These are phyloP conservation scores for Apis laboriosa DNA, from an alignment of 1,140 invertebrate species.

Conservation along the genomic window DNA sequence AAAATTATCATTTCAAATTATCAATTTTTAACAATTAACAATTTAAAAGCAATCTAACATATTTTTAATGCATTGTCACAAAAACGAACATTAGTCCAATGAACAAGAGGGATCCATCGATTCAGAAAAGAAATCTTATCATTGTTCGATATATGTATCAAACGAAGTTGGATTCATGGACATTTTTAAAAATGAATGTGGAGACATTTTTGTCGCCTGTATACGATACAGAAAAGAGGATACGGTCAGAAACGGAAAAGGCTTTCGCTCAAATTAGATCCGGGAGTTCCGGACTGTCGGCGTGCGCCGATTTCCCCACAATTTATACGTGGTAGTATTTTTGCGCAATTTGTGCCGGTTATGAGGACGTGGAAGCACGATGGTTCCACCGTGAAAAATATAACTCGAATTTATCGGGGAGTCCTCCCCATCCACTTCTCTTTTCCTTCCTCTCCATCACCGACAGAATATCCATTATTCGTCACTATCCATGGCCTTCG, in stretches of 20 bases:
- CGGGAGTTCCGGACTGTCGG: slow-evolving; percentile 55
- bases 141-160: not conserved
- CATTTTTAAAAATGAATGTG: slow-evolving; percentile 51
- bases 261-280: slow-evolving; percentile 69
- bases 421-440: slow-evolving; percentile 38
- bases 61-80: not conserved
- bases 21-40: not conserved
- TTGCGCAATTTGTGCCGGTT: slow-evolving; percentile 72
- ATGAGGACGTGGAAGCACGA: slow-evolving; percentile 66
- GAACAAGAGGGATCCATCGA: not conserved
- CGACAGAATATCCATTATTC: slow-evolving; percentile 64
- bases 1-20: not conserved
- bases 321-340: slow-evolving; percentile 71
- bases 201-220: slow-evolving; percentile 33
- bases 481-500: slow-evolving; percentile 58
- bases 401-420: slow-evolving; percentile 68
- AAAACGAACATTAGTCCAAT: not conserved
- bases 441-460: slow-evolving; percentile 35
- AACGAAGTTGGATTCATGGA: not conserved
- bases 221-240: slow-evolving; percentile 42
- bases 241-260: slow-evolving; percentile 55
- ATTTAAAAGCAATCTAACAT: not conserved
- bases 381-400: slow-evolving; percentile 66
- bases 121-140: not conserved
- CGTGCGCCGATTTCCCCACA: slow-evolving; percentile 62